These are phyloP conservation scores for Synergus gifuensis DNA, from an alignment of 2,888 invertebrate species.

Conservation along the genomic window DNA sequence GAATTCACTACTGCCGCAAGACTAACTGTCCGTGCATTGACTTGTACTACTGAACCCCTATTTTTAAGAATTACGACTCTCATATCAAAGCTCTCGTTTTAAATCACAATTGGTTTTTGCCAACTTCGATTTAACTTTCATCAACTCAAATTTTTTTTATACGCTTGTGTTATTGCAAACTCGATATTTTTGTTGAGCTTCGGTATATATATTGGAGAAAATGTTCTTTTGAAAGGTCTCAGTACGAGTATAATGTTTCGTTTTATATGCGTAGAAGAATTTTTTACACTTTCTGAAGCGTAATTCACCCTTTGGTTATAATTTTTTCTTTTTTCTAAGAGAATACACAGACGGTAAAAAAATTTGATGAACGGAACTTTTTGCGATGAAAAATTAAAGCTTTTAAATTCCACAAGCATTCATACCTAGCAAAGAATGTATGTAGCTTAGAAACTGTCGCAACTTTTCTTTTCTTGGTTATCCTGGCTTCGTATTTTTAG, in stretches of 20 bases:
- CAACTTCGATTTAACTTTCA: too few species aligned
- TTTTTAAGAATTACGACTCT: too few species aligned
- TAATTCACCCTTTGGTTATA: conserved; percentile 3
- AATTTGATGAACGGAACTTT: not conserved
- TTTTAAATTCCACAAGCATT: conserved; percentile 14
- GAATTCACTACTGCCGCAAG: too few species aligned
- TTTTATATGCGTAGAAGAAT: not conserved
- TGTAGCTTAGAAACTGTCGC: not conserved
- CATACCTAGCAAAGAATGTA: not conserved
- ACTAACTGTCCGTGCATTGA: too few species aligned
- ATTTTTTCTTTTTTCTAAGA: not conserved
- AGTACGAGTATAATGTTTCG: not conserved
- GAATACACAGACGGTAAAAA: not conserved
- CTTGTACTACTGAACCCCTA: too few species aligned
- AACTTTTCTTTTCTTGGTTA: conserved; percentile 11
- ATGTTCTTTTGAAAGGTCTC: too few species aligned
- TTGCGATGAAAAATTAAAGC: conserved; percentile 5
- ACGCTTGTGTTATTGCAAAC: too few species aligned
- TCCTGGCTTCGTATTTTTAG: not conserved
- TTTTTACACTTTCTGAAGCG: not conserved
- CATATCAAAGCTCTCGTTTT: too few species aligned
- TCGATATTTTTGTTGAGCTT: too few species aligned
- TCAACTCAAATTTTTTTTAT: too few species aligned
- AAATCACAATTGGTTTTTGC: too few species aligned
- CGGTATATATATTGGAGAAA: too few species aligned